Evolutionary conservation across 2,113 vertebrate genomes (phyloP), one percentile per base, ranked within the genome.

Genomic region (Hippolais icterina): DNA sequence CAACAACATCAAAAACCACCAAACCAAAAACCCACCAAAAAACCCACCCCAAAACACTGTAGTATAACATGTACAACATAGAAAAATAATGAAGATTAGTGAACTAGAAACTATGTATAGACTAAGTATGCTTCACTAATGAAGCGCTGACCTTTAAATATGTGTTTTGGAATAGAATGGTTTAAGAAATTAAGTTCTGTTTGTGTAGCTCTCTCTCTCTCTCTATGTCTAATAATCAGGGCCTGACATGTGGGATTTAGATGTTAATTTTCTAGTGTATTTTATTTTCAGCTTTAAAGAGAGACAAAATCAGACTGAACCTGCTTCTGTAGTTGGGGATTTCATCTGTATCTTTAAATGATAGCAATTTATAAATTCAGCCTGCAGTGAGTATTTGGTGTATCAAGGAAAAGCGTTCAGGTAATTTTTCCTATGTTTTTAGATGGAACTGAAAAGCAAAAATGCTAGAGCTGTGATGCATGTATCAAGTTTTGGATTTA

Each of bases 31-130:
- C 18, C 16, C 28, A 15, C 13, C 2, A 22, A 74, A 65, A 41
- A 5, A 10, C 19, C 2, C 1, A 8, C 12, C 2, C 5, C 17
- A 18, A 81, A 39, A 53, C 18, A 46, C 9, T 42, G 7, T 3
- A 66, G 20, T 52, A 72, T 79, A 79, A 49, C 4, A 60, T 19
- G 27, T 23, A 23, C 68, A 44, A 56, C 8, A 60, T 29, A 56
- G 18, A 64, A 85, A 81, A 74, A 66, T 13, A 28, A 41, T 66
- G 37, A 66, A 80, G 17, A 61, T 53, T 24, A 22, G 2, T 42
- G 64, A 76, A 1, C 3, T 50, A 47, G 52, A 52, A 89, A 25
- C 10, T 29, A 46, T 9, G 1, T 49, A 5, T 25, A 61, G 35
- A 18, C 29, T 21, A 60, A 44, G 1, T 24, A 29, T 60, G 16